A percentile compares a stretch with the other conserved stretches of the same genome.
phyloP scores from a whole-genome alignment of 2,113 vertebrate species.

The Entelurus aequoreus region DNA sequence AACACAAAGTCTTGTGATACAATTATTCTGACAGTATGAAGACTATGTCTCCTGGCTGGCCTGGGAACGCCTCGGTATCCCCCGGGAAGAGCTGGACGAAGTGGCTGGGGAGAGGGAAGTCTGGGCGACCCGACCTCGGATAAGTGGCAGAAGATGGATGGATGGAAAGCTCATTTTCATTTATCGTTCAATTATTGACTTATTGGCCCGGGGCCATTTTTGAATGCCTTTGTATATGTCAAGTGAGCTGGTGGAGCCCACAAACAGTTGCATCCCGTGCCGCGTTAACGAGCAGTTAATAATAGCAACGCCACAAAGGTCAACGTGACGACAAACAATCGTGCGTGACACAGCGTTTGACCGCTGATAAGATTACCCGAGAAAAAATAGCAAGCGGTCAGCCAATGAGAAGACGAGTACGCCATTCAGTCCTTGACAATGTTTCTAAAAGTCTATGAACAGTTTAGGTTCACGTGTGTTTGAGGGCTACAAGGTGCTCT shows the following conservation, averaged over 20 bases:
- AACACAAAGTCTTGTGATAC: no score
- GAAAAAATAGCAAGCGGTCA: neutral
- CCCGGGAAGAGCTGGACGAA: no score
- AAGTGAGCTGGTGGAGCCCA: neutral
- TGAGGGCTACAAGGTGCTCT: neutral
- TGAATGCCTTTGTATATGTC: no score
- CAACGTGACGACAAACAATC: constrained; percentile 8
- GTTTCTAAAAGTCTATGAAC: neutral
- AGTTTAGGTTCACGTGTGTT: neutral
- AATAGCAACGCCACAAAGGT: neutral
- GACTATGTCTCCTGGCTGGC: no score
- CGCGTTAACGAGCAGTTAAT: constrained; percentile 4
- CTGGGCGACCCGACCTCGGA: no score
- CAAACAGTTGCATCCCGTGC: neutral
- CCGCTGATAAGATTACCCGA: constrained; percentile 19
- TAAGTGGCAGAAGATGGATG: no score
- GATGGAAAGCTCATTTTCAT: no score
- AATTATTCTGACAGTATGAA: no score
- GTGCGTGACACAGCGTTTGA: constrained; percentile 7
- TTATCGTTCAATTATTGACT: no score
- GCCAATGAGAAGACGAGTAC: neutral
- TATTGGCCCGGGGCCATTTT: no score
- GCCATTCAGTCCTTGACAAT: neutral
- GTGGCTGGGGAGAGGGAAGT: no score
- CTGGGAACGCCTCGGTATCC: no score